Percentiles rank a stretch among this genome's conserved stretches.
These are phyloP conservation scores for Magallana ariakensis DNA, from an alignment of 1,140 invertebrate genomes.

Conservation along the genomic window DNA sequence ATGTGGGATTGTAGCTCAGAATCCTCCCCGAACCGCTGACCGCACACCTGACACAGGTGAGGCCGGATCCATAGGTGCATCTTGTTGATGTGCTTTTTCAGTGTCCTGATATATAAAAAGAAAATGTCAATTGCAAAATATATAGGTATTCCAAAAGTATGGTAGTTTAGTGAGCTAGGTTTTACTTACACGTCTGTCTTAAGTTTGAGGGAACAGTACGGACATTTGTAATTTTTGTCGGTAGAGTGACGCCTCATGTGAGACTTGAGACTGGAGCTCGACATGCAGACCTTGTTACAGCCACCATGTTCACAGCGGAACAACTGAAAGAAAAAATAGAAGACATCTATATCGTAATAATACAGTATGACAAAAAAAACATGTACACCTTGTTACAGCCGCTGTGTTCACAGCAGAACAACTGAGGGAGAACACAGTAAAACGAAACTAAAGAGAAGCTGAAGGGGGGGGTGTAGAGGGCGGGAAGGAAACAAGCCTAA, in stretches of 20 bases:
- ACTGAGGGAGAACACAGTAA: neutral
- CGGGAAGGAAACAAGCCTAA: too few species aligned
- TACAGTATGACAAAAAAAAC: neutral
- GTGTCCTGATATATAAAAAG: slow-evolving; percentile 57
- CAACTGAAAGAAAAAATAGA: neutral
- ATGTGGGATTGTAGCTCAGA: slow-evolving; percentile 66
- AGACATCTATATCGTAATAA: too few species aligned
- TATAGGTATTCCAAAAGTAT: too few species aligned
- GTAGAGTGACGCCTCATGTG: slow-evolving; percentile 28
- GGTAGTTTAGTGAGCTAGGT: too few species aligned
- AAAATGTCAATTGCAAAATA: too few species aligned
- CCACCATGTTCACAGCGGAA: slow-evolving; percentile 14
- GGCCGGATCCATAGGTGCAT: slow-evolving; percentile 68
- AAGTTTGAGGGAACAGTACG: slow-evolving; percentile 10
- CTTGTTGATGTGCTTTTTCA: slow-evolving; percentile 66
- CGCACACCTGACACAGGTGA: slow-evolving; percentile 71
- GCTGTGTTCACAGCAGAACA: slow-evolving; percentile 2
- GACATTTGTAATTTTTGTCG: slow-evolving; percentile 37
- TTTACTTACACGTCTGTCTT: slow-evolving; percentile 25
- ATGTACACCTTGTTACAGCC: slow-evolving; percentile 35
- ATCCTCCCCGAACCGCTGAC: slow-evolving; percentile 63
- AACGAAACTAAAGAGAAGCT: too few species aligned
- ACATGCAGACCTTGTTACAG: slow-evolving; percentile 36
- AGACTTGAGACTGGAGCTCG: slow-evolving; percentile 34
- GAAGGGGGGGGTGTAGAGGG: too few species aligned